Conservation (phyloP, 2,888 invertebrate genomes). For the Pachliopta kotzebuea region DNA sequence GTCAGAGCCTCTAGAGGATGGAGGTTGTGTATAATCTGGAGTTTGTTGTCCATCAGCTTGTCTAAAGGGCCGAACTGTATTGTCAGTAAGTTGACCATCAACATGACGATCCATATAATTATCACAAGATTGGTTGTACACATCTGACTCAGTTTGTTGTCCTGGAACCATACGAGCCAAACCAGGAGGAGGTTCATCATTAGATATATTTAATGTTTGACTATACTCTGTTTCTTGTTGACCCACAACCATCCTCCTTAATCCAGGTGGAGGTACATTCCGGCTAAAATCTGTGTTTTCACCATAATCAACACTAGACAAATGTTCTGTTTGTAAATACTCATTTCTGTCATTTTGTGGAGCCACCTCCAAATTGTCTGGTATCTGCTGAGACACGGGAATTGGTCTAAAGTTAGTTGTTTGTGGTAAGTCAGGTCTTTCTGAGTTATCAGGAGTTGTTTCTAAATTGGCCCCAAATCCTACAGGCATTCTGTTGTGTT, state of each 20-base stretch:
- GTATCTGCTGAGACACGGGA: slow-evolving; percentile 53
- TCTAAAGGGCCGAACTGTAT: slow-evolving; percentile 56
- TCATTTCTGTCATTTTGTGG: slow-evolving; percentile 87
- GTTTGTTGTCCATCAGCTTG: slow-evolving; percentile 71
- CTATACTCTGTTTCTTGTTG: slow-evolving; percentile 81
- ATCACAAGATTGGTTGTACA: slow-evolving; percentile 59
- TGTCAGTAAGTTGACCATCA: slow-evolving; percentile 66
- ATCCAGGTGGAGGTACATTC: slow-evolving; percentile 82
- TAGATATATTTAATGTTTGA: slow-evolving; percentile 53
- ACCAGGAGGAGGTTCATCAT: slow-evolving; percentile 77
- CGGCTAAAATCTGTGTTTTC: slow-evolving; percentile 73
- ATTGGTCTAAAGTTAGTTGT: slow-evolving; percentile 46
- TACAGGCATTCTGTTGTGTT: slow-evolving; percentile 55
- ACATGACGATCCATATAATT: slow-evolving; percentile 69
- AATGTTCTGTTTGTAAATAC: slow-evolving; percentile 88
- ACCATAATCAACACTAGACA: slow-evolving; percentile 80
- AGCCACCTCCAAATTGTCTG: slow-evolving; percentile 82
- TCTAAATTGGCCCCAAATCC: slow-evolving; percentile 82
- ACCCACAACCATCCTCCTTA: slow-evolving; percentile 84
- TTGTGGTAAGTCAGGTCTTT: slow-evolving; percentile 80
- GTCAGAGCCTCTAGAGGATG: slow-evolving; percentile 48
- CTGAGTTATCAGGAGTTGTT: slow-evolving; percentile 85
- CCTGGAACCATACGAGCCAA: slow-evolving; percentile 77
- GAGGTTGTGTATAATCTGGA: slow-evolving; percentile 55
- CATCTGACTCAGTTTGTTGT: slow-evolving; percentile 66